Percentiles rank a stretch among this genome's conserved stretches.
Evolutionary conservation across 2,113 vertebrate species (phyloP).

Genomic region (Harpagus bidentatus): DNA sequence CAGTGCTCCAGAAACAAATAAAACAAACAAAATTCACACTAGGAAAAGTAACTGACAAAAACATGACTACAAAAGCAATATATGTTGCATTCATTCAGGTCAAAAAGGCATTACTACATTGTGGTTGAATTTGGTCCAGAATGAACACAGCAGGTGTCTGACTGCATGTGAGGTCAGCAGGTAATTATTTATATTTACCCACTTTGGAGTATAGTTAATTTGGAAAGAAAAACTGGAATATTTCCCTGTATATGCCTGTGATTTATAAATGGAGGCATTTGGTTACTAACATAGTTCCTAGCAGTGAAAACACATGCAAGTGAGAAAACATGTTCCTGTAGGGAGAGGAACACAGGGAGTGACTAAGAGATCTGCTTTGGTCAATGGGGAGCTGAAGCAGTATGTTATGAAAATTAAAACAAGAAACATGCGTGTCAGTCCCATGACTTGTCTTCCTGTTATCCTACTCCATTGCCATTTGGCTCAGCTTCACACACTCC

Average conservation of each 20-base stretch:
- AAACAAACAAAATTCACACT: background rate
- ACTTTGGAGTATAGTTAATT: background rate
- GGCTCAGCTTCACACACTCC: background rate
- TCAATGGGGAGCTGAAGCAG: background rate
- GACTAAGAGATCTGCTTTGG: background rate
- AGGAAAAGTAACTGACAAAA: background rate
- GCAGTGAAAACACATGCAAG: rapidly evolving
- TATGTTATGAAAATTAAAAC: background rate
- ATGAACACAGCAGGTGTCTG: background rate
- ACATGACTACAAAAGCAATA: background rate
- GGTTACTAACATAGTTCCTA: background rate
- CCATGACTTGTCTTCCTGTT: background rate
- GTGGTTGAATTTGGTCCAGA: background rate
- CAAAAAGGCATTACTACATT: background rate
- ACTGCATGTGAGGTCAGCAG: background rate
- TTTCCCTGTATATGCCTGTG: background rate
- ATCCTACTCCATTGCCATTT: background rate
- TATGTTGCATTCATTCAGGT: background rate
- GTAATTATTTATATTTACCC: background rate
- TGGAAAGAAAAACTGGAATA: background rate
- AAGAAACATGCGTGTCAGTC: background rate
- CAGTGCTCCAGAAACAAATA: background rate
- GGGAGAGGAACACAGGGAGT: background rate
- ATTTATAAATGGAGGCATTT: background rate
- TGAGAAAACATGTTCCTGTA: background rate